Evolutionary conservation across 2,888 invertebrate species (phyloP), one percentile per base, ranked within the genome.

Genomic region (Drosophila multiciliata): DNA sequence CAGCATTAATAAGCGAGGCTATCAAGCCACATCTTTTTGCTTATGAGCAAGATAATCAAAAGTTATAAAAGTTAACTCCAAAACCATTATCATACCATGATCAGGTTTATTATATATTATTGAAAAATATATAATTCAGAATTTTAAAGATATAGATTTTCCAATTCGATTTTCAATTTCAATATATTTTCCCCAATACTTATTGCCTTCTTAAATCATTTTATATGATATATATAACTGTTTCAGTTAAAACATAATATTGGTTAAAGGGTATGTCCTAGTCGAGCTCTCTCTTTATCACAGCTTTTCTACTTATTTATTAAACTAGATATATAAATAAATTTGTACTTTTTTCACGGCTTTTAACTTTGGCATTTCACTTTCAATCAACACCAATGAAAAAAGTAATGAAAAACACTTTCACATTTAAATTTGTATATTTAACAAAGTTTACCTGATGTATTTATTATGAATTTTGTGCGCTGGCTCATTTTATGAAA

Each of bases 401-500:
- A 8, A 8, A 45, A 15, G 17, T 4, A 2, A 4, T 4, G 15
- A 45, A 15, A 15, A 45, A 23, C 23, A 15, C 23, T 8, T 8
- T 0, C 8, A 49, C 29, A 49, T 23, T 49, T 26, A 26, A 11
- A 9, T 17, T 26, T 6, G 6, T 26, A 29, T 50, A 6, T 29
- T 50, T n/a, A 29, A 15, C 32, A 70, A 1, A 26, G 36, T 73
- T 88, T 85, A 93, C 93, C 93, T 36, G 93, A 93, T 62, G 93
- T 93, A 81, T 92, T 93, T 75, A 93, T 83, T 63, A 93, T 93
- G 74, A 93, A 93, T 84, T 92, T 93, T 3, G 82, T 84, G 80
- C 91, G 84, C 59, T 90, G 90, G 69, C 62, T 87, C 87, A 87
- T 74, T 52, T 40, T 29, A 38, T 40, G 15, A 23, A 40, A 61